Evolutionary conservation across 23 tunicate genomes (phyloP), one percentile per base, ranked within the genome.

Genomic region (Ascidia mentula): DNA sequence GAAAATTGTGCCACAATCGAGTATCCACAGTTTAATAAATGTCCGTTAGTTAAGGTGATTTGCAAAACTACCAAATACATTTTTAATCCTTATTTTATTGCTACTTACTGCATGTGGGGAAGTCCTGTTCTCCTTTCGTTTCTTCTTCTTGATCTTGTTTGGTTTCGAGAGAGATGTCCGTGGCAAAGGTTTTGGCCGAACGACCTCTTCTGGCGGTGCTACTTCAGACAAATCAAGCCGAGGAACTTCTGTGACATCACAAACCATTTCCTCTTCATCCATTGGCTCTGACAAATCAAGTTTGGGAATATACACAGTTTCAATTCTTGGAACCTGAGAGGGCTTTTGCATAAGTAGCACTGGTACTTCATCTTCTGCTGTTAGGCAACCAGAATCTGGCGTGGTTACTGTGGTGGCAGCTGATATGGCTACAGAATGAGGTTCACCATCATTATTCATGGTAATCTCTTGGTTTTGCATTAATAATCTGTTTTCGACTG

Each of bases 361-460:
- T 15, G 84, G 65, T 24, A 38, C 30, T 0, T 84, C 86, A 0
- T 79, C 87, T 46, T 90, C 95, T 1, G 85, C 90, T 2, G 85
- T 88, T n/a, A 81, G 40, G 42, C 97, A 91, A 24, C 97, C 97
- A 40, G 97, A 85, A 53, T 91, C 97, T 18, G 97, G 97, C 5
- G 97, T 91, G 22, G 87, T 91, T 37, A 91, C 97, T 7, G 36
- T 40, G 72, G 86, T 76, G 18, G 34, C 75, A 0, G 84, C 38
- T n/a, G 81, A 6, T 24, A 80, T 36, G 37, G 34, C 37, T 32
- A 45, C 53, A 35, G 80, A 24, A 37, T 77, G 69, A 15, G 6
- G 46, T 46, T 38, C 46, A n/a, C n/a, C n/a, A n/a, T n/a, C n/a
- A n/a, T n/a, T n/a, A n/a, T n/a, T n/a, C n/a, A n/a, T n/a, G 42